These are phyloP conservation scores for Trigoniulus corallinus DNA, from an alignment of 1,140 invertebrate species.

Conservation along the genomic window DNA sequence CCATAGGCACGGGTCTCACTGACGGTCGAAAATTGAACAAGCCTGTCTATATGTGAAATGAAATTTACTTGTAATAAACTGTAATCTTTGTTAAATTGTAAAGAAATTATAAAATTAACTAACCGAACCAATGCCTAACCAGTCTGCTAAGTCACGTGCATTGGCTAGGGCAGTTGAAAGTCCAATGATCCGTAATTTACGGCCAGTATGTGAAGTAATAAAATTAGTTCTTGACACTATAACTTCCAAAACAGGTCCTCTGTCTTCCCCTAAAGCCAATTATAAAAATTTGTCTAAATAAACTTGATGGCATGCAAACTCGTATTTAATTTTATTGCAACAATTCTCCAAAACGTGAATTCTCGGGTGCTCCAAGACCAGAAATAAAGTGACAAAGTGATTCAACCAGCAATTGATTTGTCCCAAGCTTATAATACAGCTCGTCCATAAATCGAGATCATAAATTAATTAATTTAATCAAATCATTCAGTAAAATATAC, in stretches of 20 bases:
- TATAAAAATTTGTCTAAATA: too few relatives aligned
- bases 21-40: constrained; percentile 96
- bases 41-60: constrained; percentile 39
- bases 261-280: constrained; percentile 43
- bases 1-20: constrained; percentile 89
- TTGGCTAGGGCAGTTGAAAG: constrained; percentile 95
- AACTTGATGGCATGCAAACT: neutral
- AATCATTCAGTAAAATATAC: too few relatives aligned
- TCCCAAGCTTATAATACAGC: too few relatives aligned
- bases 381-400: too few relatives aligned
- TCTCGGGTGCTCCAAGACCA: too few relatives aligned
- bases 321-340: neutral
- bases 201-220: constrained; percentile 67
- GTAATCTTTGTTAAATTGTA: too few relatives aligned
- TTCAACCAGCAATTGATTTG: too few relatives aligned
- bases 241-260: constrained; percentile 47
- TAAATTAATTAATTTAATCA: too few relatives aligned
- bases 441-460: too few relatives aligned
- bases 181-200: constrained; percentile 67
- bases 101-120: constrained; percentile 5
- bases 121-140: constrained; percentile 72
- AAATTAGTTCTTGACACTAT: constrained; percentile 67
- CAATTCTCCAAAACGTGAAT: too few relatives aligned
- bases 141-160: constrained; percentile 88
- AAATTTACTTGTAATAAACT: too few relatives aligned